A percentile compares a stretch with the other conserved stretches of the same genome.
Evolutionary conservation across 2,797 vertebrate species (phyloP).

Genomic region (Ceryle rudis): DNA sequence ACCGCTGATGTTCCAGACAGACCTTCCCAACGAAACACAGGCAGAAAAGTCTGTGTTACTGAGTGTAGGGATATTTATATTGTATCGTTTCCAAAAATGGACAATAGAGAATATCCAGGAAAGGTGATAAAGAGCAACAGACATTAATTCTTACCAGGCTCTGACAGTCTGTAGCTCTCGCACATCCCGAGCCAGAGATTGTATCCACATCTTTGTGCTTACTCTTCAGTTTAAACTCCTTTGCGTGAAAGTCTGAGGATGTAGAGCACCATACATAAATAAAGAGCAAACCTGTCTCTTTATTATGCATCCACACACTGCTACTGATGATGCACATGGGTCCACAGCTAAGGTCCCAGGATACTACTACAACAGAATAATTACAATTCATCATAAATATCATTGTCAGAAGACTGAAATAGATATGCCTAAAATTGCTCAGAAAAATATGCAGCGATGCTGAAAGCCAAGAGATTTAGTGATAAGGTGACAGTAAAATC

Average conservation of each 20-base stretch:
- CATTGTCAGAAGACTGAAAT: conserved; percentile 28
- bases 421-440: conserved; percentile 16
- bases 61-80: not conserved
- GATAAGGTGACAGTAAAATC: conserved; percentile 44
- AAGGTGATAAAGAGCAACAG: not conserved
- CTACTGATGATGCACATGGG: not conserved
- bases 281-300: conserved; percentile 13
- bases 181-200: not conserved
- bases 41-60: not conserved
- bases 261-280: conserved; percentile 15
- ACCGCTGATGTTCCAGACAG: not conserved
- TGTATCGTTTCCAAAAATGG: not conserved
- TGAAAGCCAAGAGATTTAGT: conserved; percentile 39
- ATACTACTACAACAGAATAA: not conserved
- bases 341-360: conserved; percentile 7
- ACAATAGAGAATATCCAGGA: not conserved
- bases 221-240: not conserved
- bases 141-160: not conserved
- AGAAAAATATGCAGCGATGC: not conserved
- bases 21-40: not conserved
- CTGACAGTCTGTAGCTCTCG: not conserved
- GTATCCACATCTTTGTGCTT: not conserved
- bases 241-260: not conserved
- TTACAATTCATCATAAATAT: conserved; percentile 24
- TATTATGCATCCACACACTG: conserved; percentile 10